phyloP scores from a whole-genome alignment of 1,140 invertebrate genomes.

The Stegodyphus mimosarum region DNA sequence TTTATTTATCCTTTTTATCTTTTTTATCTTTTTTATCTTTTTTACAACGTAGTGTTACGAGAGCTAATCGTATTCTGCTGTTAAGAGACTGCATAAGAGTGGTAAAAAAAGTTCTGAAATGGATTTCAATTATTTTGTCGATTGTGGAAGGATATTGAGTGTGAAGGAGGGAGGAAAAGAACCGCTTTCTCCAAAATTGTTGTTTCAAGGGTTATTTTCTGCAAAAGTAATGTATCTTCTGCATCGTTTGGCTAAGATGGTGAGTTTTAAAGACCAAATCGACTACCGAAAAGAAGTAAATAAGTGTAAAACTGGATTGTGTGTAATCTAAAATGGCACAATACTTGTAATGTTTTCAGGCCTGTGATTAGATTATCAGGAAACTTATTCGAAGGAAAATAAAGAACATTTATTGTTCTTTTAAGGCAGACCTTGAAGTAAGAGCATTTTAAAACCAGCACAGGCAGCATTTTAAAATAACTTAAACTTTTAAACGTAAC shows the following conservation, averaged over 20 bases:
- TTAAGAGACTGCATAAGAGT: slow-evolving; percentile 20
- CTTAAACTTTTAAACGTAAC: too few species aligned
- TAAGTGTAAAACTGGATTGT: too few species aligned
- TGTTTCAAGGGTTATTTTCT: slow-evolving; percentile 41
- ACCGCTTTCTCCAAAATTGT: slow-evolving; percentile 16
- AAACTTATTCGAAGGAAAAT: too few species aligned
- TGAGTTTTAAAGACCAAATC: neutral
- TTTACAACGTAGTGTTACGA: neutral
- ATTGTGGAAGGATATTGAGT: slow-evolving; percentile 50
- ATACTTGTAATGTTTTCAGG: too few species aligned
- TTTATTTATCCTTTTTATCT: slow-evolving; percentile 5
- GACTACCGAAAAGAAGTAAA: too few species aligned
- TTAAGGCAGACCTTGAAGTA: too few species aligned
- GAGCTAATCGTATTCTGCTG: slow-evolving; percentile 40
- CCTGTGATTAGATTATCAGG: too few species aligned
- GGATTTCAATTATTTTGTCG: slow-evolving; percentile 60
- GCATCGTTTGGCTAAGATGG: slow-evolving; percentile 28
- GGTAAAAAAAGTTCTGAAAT: slow-evolving; percentile 2
- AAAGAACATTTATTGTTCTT: too few species aligned
- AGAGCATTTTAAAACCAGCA: too few species aligned
- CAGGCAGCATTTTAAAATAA: too few species aligned
- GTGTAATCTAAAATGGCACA: too few species aligned
- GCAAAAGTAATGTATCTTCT: slow-evolving; percentile 55
- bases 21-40: slow-evolving; percentile 7
- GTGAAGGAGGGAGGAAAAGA: slow-evolving; percentile 7